Evolutionary conservation across 53 echinoderm and acorn worm species (phyloP).

Genomic region (Zoroaster sp.): DNA sequence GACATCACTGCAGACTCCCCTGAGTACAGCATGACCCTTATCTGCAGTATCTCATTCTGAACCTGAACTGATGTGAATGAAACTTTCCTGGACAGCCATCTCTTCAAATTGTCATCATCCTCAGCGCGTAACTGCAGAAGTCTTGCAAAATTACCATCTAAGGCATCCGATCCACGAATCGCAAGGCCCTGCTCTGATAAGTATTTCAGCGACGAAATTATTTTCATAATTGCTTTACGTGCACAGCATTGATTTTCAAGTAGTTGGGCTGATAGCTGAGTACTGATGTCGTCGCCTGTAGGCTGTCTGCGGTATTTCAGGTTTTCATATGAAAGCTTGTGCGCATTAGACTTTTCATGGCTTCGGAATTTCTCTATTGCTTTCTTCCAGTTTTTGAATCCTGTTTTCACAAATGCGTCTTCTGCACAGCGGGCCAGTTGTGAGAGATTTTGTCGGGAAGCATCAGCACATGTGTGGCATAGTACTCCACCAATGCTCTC

Average conservation of each 20-base stretch:
- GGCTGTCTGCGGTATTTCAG: not conserved
- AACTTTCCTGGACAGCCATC: slow-evolving; percentile 20
- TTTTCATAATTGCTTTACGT: not conserved
- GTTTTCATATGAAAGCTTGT: not conserved
- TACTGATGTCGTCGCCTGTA: not conserved
- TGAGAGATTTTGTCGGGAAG: not conserved
- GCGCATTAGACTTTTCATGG: slow-evolving; percentile 1
- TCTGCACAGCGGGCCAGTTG: not conserved
- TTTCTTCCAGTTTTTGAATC: slow-evolving; percentile 36
- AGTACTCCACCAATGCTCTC: not conserved
- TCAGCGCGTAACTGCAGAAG: not conserved
- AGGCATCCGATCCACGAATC: slow-evolving; percentile 4
- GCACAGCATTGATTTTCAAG: not conserved
- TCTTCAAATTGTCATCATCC: slow-evolving; percentile 23
- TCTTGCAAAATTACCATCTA: slow-evolving; percentile 18
- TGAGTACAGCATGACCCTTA: slow-evolving; percentile 28
- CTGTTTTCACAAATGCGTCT: not conserved
- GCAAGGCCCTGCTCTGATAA: slow-evolving; percentile 51
- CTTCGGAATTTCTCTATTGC: not conserved
- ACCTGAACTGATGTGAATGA: not conserved
- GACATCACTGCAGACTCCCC: slow-evolving; percentile 46
- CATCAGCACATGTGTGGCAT: not conserved
- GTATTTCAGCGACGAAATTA: slow-evolving; percentile 20
- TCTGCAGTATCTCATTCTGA: slow-evolving; percentile 50
- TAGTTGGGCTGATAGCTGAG: not conserved